Evolutionary conservation across 2,888 invertebrate genomes (phyloP), one percentile per base, ranked within the genome.

Genomic region (Tipula vernalis): DNA sequence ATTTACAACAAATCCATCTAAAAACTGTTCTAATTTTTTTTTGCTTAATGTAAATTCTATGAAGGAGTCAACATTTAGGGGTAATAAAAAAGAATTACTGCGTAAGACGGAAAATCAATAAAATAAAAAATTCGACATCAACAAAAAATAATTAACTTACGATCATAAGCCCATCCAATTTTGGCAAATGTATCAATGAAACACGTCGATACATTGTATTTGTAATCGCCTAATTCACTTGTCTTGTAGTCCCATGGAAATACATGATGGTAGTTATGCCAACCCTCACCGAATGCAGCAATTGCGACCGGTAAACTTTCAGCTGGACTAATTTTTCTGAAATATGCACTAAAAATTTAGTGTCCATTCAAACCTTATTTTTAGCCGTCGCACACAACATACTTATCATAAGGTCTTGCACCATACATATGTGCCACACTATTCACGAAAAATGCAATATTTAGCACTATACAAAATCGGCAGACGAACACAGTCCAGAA

Each of bases 351-450:
- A 57, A 57, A 83, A 86, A 83, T 44, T 51, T 71, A 83, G 85
- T 84, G 10, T 36, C 44, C 83, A 10, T 4, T 71, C 71, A 10
- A 71, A 2, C 0, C 28, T 39, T 71, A 42, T 51, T 5, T 28
- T 85, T 28, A 28, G 28, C 28, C 28, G 3, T 3, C 5, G 2
- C 39, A 39, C 39, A 91, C 93, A 28, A 28, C 28, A 91, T 90
- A 96, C 95, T 93, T 95, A 91, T 98, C 98, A 90, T 98, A 98
- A 0, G 98, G 98, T 90, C 95, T 95, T 89, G 95, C 95, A n/a
- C 98, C 98, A 94, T 96, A 98, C 93, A 97, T 94, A 90, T 98
- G 98, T 0, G 98, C 98, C 12, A 96, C 96, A 90, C 97, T 98
- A 91, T 98, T 98, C n/a, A 98, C 98, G 89, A 96, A 94, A 93